Evolutionary conservation across 2,797 vertebrate species (phyloP).

Genomic region (Melanotaenia nigrans): DNA sequence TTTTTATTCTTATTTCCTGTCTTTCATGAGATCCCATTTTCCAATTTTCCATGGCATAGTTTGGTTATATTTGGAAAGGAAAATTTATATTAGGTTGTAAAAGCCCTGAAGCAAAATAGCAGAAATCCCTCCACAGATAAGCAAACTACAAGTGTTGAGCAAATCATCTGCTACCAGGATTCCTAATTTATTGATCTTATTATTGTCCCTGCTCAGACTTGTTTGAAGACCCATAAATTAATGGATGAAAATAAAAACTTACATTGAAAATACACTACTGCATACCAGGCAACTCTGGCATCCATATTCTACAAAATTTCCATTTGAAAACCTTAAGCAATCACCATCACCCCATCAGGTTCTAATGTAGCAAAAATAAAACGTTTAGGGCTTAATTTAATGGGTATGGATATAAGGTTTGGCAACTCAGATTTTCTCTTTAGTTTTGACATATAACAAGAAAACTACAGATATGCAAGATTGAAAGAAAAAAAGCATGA

Average conservation of each 20-base stretch:
- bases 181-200: background rate
- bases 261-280: background rate
- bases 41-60: slow-evolving; percentile 62
- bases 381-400: background rate
- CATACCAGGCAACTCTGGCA: background rate
- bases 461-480: background rate
- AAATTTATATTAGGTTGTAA: slow-evolving; percentile 47
- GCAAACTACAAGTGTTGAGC: slow-evolving; percentile 17
- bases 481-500: background rate
- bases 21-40: slow-evolving; percentile 46
- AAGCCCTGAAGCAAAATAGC: slow-evolving; percentile 33
- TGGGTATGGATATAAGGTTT: background rate
- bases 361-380: background rate
- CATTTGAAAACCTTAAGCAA: background rate
- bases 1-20: slow-evolving; percentile 44
- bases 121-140: slow-evolving; percentile 10
- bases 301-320: background rate
- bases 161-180: slow-evolving; percentile 23
- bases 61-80: slow-evolving; percentile 55
- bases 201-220: background rate
- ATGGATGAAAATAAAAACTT: background rate
- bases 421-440: background rate
- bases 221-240: background rate
- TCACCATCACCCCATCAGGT: background rate
- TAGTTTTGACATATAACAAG: background rate